Base-by-base conservation (phyloP, 2,113 vertebrate species). In the Heterotis niloticus region DNA sequence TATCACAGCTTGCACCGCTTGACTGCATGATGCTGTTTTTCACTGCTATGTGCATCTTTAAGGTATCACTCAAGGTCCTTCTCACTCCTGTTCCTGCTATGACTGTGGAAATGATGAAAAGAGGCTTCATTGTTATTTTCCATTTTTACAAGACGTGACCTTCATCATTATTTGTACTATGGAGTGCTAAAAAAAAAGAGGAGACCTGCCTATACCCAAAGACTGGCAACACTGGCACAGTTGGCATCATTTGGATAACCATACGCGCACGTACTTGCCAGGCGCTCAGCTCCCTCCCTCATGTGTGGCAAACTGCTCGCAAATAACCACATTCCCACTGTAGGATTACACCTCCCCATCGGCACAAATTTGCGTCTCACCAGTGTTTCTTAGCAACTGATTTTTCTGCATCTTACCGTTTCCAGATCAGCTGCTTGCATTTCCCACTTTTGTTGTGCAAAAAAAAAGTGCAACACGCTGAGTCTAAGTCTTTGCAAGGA, bases 371-470 rank as follows among this genome's bases (percentile, higher is more conserved):
- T 44, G 60, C 59, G 26, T 26, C 64, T 67, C 24, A 68, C 64
- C 26, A 9, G 71, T 62, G 79, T 80, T 64, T 80, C 79, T 80
- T 75, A 80, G 79, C 79, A 80, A 75, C 79, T 57, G 28, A 26
- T 67, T 23, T 79, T 56, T n/a, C 64, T 29, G 60, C 51, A 73
- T 51, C 7, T 28, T 24, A 44, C 28, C 34, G 23, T 66, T 62
- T 66, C 70, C 60, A 66, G 51, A 52, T 56, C 76, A 67, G 7
- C 51, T 52, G 7, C 64, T n/a, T 67, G 13, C 76, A 20, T 54
- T 12, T 44, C 44, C 51, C 64, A 24, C 76, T 51, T 34, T 13
- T n/a, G 16, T 64, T 26, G 10, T 44, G 59, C 5, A 4, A 28
- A 18, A 34, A 20, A 20, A n/a, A 23, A 60, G 56, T 4, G 0